These are phyloP conservation scores for Stenoptilia bipunctidactyla DNA, from an alignment of 2,888 invertebrate species.

Conservation along the genomic window DNA sequence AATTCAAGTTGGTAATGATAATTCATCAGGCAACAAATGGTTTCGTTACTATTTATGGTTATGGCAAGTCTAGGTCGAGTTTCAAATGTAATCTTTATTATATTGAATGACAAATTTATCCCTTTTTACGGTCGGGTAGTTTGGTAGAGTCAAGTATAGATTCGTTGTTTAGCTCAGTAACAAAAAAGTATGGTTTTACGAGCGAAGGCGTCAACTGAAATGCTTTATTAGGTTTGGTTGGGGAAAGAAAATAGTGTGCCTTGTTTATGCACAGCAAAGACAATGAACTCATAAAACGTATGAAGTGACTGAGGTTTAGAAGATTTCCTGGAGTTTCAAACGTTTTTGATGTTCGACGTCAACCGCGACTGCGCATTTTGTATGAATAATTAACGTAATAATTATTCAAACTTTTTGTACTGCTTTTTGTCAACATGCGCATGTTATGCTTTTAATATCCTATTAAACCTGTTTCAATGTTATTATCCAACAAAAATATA, in stretches of 20 bases:
- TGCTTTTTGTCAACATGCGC: too few species aligned
- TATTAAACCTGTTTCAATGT: too few species aligned
- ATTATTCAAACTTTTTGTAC: too few species aligned
- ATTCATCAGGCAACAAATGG: neutral
- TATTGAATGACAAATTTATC: slow-evolving; percentile 5
- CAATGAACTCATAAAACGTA: slow-evolving; percentile 63
- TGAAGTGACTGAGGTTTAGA: slow-evolving; percentile 20
- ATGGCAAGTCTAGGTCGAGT: neutral
- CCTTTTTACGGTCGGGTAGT: neutral
- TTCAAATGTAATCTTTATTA: neutral
- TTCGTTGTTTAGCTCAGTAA: slow-evolving; percentile 16
- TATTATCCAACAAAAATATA: too few species aligned
- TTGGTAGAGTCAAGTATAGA: too few species aligned
- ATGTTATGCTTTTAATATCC: too few species aligned
- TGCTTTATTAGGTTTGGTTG: slow-evolving; percentile 28
- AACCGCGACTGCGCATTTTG: too few species aligned
- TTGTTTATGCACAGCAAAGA: slow-evolving; percentile 47
- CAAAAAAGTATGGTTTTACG: slow-evolving; percentile 25
- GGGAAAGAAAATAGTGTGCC: slow-evolving; percentile 35
- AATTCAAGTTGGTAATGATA: neutral
- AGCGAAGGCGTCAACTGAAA: slow-evolving; percentile 30
- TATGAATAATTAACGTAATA: too few species aligned
- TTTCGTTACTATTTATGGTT: neutral
- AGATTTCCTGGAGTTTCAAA: neutral
- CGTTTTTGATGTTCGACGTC: too few species aligned